Evolutionary conservation across 23 tunicate species (phyloP).

Genomic region (Ascidia mentula): DNA sequence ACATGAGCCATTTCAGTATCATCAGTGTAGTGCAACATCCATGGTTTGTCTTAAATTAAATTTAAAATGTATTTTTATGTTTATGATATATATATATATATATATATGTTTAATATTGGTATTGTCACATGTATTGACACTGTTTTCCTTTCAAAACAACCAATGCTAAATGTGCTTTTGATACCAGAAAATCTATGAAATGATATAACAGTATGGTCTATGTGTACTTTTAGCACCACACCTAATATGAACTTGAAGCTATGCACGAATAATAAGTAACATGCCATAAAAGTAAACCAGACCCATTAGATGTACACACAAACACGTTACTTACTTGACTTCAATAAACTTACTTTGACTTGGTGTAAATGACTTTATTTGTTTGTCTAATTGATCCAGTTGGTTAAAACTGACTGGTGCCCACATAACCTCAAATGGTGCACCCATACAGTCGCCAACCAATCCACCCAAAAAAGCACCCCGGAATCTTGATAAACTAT

Average conservation of each 20-base stretch:
- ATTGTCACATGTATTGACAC: too few species aligned
- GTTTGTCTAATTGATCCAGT: constrained; percentile 15
- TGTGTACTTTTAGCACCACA: too few species aligned
- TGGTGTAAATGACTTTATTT: constrained; percentile 6
- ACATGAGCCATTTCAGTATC: constrained; percentile 76
- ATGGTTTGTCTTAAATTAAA: not conserved
- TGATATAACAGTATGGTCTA: too few species aligned
- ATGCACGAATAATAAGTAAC: too few species aligned
- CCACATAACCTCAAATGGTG: constrained; percentile 48
- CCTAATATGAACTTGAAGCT: too few species aligned
- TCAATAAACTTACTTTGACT: not conserved
- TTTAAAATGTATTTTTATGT: too few species aligned
- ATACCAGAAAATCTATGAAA: too few species aligned
- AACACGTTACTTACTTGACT: not conserved
- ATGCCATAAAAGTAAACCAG: too few species aligned
- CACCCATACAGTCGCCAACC: constrained; percentile 80
- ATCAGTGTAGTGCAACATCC: constrained; percentile 56
- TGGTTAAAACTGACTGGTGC: constrained; percentile 2
- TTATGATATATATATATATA: too few species aligned
- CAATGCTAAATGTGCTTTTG: too few species aligned
- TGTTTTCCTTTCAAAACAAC: too few species aligned
- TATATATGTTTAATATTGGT: too few species aligned
- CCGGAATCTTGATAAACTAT: not conserved
- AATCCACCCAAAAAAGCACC: constrained; percentile 43
- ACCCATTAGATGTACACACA: not conserved